phyloP scores from a whole-genome alignment of 2,113 vertebrate species.

The Toxotes jaculatrix region DNA sequence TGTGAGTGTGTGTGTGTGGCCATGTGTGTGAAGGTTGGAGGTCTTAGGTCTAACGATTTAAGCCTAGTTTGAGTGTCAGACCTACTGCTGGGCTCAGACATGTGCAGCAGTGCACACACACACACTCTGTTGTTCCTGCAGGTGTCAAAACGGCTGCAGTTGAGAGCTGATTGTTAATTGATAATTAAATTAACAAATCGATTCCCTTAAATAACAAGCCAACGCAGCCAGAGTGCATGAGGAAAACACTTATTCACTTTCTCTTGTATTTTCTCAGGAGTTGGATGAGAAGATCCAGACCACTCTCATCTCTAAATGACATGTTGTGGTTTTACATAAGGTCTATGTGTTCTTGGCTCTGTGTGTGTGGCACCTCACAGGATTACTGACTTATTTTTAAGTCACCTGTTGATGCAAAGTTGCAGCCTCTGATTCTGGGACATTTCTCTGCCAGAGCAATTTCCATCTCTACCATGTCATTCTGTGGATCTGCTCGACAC shows the following conservation, averaged over 20 bases:
- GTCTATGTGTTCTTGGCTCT: not conserved
- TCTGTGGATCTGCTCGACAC: not conserved
- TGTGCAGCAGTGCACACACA: conserved; percentile 6
- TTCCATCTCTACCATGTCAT: conserved; percentile 9
- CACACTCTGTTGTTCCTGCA: not conserved
- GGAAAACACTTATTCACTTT: not conserved
- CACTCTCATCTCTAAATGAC: too few species aligned
- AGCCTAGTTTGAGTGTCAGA: conserved; percentile 54
- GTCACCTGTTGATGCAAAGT: not conserved
- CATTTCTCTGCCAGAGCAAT: conserved; percentile 34
- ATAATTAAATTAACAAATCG: not conserved
- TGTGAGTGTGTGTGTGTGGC: conserved; percentile 17
- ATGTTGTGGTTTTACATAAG: too few species aligned
- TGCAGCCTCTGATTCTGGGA: not conserved
- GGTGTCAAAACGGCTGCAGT: conserved; percentile 4
- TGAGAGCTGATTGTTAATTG: conserved; percentile 6
- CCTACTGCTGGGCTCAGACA: conserved; percentile 49
- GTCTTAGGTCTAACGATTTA: conserved; percentile 61
- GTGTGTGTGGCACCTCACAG: not conserved
- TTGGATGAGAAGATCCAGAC: too few species aligned
- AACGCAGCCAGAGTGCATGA: not conserved
- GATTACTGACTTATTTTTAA: not conserved
- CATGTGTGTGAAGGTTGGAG: conserved; percentile 9
- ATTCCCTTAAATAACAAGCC: not conserved
- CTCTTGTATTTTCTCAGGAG: too few species aligned